Evolutionary conservation across 2,113 vertebrate genomes (phyloP), one percentile per base, ranked within the genome.

Genomic region (Pomatorhinus ruficollis): DNA sequence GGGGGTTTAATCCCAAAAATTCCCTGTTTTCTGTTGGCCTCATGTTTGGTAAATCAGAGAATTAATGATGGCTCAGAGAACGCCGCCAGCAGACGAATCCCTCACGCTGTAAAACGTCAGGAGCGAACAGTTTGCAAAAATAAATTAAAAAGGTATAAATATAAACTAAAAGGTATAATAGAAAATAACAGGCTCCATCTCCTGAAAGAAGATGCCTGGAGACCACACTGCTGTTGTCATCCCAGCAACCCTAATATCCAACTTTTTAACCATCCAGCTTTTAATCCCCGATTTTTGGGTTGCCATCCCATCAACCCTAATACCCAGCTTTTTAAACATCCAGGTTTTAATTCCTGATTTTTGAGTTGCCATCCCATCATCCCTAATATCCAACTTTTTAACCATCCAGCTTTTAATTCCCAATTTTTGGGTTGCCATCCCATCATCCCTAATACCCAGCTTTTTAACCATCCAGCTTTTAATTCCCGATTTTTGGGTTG

Each of bases 61-160:
- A 39, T 47, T 39, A 11, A 40, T 2, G 30, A 74, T 27, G 0
- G 0, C 12, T 8, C 30, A 8, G 15, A 27, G 35, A 35, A 45
- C 0, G 2, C 31, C 28, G 2, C 7, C 16, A 6, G 31, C 6
- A 8, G 3, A 24, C 31, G 50, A 42, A 76, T 12, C 23, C 42
- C 27, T 18, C 24, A 2, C 1, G 9, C 8, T 39, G 40, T 9
- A 5, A 50, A 44, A 27, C 2, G 18, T 11, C 71, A 86, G 79
- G 15, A 37, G 7, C 0, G 1, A 47, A 19, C 4, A 12, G 40
- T 22, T 23, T 4, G 9, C 19, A 89, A 49, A 66, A 81, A 70
- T 7, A 56, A 70, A 70, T 37, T 1, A 0, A 66, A 40, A 40
- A 37, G 1, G 2, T 27, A 23, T 47, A 47, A 47, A 47, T 47